Conservation (phyloP, 1,140 invertebrate species). For the Hyles euphorbiae region DNA sequence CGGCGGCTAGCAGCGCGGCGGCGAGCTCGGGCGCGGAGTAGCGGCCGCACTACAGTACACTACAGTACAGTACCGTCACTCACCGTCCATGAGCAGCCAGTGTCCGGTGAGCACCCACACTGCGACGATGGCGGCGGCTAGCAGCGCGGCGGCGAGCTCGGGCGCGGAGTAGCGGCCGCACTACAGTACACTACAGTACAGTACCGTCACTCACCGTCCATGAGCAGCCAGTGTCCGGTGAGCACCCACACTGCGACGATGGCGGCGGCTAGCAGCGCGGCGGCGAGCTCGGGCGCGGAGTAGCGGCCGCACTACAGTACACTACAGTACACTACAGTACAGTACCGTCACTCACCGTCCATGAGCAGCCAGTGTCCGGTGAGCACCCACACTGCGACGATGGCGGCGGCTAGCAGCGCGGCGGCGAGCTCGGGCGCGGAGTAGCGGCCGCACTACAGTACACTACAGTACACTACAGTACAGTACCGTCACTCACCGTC, state of each 20-base stretch:
- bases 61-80: conserved; percentile 13
- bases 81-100: conserved; percentile 98
- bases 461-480: background rate
- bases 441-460: conserved; percentile 95
- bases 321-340: background rate
- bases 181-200: background rate
- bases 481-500: conserved; percentile 80
- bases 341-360: conserved; percentile 82
- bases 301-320: conserved; percentile 96
- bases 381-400: conserved; percentile 97
- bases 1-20: conserved; percentile 93
- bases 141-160: conserved; percentile 93
- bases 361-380: conserved; percentile 98
- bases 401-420: conserved; percentile 92
- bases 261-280: conserved; percentile 92
- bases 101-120: conserved; percentile 98
- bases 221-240: conserved; percentile 97
- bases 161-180: conserved; percentile 96
- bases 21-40: conserved; percentile 96
- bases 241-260: conserved; percentile 98
- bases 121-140: conserved; percentile 95
- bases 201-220: conserved; percentile 85
- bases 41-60: conserved; percentile 86
- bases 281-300: conserved; percentile 94
- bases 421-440: conserved; percentile 95